These are phyloP conservation scores for Volucella bombylans DNA, from an alignment of 2,888 invertebrate genomes.

Conservation along the genomic window DNA sequence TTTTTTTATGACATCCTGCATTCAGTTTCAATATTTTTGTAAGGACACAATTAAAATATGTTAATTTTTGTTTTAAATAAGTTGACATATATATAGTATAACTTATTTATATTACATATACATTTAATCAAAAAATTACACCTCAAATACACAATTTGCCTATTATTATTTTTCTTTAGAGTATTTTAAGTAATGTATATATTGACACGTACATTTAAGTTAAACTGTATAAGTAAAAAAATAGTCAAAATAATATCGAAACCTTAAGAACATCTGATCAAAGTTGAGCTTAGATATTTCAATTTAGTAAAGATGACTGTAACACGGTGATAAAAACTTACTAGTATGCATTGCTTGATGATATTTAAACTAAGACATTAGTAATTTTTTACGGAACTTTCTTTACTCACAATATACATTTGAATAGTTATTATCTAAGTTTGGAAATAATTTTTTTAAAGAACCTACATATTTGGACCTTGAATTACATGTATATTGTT, in stretches of 20 bases:
- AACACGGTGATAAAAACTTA: slow-evolving; percentile 46
- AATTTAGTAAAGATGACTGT: slow-evolving; percentile 33
- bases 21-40: slow-evolving; percentile 32
- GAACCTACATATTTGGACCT: slow-evolving; percentile 64
- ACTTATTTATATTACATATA: slow-evolving; percentile 36
- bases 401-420: slow-evolving; percentile 22
- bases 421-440: slow-evolving; percentile 1
- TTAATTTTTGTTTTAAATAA: slow-evolving; percentile 32
- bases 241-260: slow-evolving; percentile 26
- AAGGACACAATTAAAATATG: slow-evolving; percentile 56
- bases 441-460: slow-evolving; percentile 33
- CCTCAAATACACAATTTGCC: slow-evolving; percentile 26
- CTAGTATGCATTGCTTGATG: slow-evolving; percentile 54
- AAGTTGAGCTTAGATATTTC: background rate
- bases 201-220: slow-evolving; percentile 10
- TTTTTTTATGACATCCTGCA: slow-evolving; percentile 26
- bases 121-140: slow-evolving; percentile 19
- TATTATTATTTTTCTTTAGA: background rate
- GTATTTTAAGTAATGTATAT: slow-evolving; percentile 15
- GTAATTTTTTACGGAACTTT: slow-evolving; percentile 26
- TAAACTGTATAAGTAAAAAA: slow-evolving; percentile 35
- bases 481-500: slow-evolving; percentile 26
- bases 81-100: slow-evolving; percentile 58
- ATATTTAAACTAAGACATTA: slow-evolving; percentile 18
- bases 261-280: slow-evolving; percentile 16